These are phyloP conservation scores for Campoletis raptor DNA, from an alignment of 2,888 invertebrate genomes.

Conservation along the genomic window DNA sequence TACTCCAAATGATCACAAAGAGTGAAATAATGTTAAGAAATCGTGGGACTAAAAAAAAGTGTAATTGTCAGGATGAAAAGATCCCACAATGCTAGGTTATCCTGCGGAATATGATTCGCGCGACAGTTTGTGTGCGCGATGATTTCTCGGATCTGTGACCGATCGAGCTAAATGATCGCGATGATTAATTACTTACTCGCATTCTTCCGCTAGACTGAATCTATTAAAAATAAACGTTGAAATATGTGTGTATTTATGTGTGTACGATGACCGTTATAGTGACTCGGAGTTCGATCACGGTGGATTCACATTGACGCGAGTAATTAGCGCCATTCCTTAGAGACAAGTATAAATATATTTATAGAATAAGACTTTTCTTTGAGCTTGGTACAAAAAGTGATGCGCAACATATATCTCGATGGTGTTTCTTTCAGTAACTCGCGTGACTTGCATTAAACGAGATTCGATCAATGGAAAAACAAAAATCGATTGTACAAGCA, in stretches of 20 bases:
- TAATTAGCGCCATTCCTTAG: conserved; percentile 24
- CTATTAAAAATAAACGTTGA: conserved; percentile 12
- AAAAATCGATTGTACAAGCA: conserved; percentile 77
- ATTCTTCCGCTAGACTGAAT: conserved; percentile 52
- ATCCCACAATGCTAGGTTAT: conserved; percentile 36
- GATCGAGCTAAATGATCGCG: conserved; percentile 45
- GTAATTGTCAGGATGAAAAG: conserved; percentile 11
- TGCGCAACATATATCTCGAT: background rate
- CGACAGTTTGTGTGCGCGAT: conserved; percentile 20
- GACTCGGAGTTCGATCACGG: conserved; percentile 18
- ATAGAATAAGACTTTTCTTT: conserved; percentile 16
- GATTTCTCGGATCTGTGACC: conserved; percentile 28
- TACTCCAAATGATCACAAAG: background rate
- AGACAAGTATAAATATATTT: background rate
- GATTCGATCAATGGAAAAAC: conserved; percentile 69
- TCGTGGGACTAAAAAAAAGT: background rate
- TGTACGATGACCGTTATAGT: conserved; percentile 12
- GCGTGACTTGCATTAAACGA: conserved; percentile 35
- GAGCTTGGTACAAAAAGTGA: background rate
- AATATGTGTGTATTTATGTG: background rate
- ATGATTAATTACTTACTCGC: conserved; percentile 55
- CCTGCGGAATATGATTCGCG: background rate
- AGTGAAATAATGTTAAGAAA: background rate
- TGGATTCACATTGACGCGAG: conserved; percentile 25
- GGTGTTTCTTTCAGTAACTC: background rate